phyloP scores from a whole-genome alignment of 64 coral and sea anemone genomes.

The Porites australiensis region DNA sequence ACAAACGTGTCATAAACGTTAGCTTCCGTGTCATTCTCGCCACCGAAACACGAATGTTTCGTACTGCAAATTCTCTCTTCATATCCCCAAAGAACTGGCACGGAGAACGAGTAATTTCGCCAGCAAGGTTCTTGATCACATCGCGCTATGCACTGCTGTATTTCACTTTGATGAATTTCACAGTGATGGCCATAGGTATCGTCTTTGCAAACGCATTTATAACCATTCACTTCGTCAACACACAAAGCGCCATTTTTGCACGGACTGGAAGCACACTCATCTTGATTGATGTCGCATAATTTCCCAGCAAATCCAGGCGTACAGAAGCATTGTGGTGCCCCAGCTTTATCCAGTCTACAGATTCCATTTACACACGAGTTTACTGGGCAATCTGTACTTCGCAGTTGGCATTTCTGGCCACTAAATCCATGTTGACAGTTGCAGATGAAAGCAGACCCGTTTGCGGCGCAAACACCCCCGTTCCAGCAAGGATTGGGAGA shows the following conservation, averaged over 20 bases:
- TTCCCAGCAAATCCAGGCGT: slow-evolving; percentile 84
- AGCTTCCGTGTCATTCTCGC: slow-evolving; percentile 51
- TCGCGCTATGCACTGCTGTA: slow-evolving; percentile 71
- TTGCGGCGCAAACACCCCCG: slow-evolving; percentile 66
- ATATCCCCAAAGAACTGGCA: slow-evolving; percentile 86
- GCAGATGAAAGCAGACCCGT: slow-evolving; percentile 72
- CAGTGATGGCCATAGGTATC: slow-evolving; percentile 88
- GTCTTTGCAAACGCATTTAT: slow-evolving; percentile 74
- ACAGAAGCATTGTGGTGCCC: slow-evolving; percentile 73
- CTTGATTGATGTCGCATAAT: slow-evolving; percentile 81
- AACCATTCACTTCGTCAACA: slow-evolving; percentile 90
- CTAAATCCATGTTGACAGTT: slow-evolving; percentile 74
- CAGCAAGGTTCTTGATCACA: slow-evolving; percentile 89
- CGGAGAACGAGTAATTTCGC: slow-evolving; percentile 68
- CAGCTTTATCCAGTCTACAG: slow-evolving; percentile 65
- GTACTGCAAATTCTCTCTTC: slow-evolving; percentile 89
- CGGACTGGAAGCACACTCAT: slow-evolving; percentile 89
- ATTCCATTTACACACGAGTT: slow-evolving; percentile 81
- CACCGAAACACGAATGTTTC: slow-evolving; percentile 87
- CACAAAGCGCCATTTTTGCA: slow-evolving; percentile 91
- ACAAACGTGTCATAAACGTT: slow-evolving; percentile 78
- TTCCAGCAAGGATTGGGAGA: slow-evolving; percentile 85
- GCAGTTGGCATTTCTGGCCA: slow-evolving; percentile 76
- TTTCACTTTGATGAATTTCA: slow-evolving; percentile 72
- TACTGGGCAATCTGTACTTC: slow-evolving; percentile 57